Base-by-base conservation (phyloP, 2,797 vertebrate species). In the Myotis pilosus region DNA sequence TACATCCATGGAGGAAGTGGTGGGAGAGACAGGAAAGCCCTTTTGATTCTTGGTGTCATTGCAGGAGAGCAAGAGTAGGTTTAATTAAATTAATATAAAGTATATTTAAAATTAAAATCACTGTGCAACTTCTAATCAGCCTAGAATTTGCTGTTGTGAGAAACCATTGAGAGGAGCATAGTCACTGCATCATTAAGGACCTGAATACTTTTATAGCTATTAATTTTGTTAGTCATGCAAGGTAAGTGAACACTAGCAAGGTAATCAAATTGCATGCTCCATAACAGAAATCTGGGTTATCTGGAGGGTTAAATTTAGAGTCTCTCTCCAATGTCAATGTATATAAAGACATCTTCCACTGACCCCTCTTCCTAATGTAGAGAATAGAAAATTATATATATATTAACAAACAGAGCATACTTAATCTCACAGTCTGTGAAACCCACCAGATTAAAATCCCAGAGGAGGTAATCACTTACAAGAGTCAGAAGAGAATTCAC, bases 151-250 rank as follows among this genome's bases (percentile, higher is more conserved):
- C 60, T 96, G 64, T 74, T 96, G 55, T 71, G n/a, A 72, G 90
- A 82, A 25, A 91, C 53, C 47, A 57, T 38, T 88, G 81, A 95
- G 36, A 85, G 88, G 86, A 95, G 88, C 72, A 92, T 76, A 93
- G 60, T 57, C 60, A 87, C 74, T 94, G 36, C 22, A 72, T 88
- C 79, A 84, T 95, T 93, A 95, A 95, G 83, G 53, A 90, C 55
- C 60, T 84, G 85, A 94, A 93, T 95, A 96, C 93, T 95, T 94
- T 97, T 92, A 94, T 92, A 94, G 85, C 82, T 97, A 91, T 97
- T 96, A 96, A 96, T 96, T 93, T 94, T 95, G 87, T 97, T 96
- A 96, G 95, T 93, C 75, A 92, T 96, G 93, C 93, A 96, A 79
- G 92, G 33, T 81, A 94, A 96, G 90, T 94, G 80, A 96, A 90